Evolutionary conservation across 1,140 invertebrate genomes (phyloP), one percentile per base, ranked within the genome.

Genomic region (Eupristina koningsbergeri): DNA sequence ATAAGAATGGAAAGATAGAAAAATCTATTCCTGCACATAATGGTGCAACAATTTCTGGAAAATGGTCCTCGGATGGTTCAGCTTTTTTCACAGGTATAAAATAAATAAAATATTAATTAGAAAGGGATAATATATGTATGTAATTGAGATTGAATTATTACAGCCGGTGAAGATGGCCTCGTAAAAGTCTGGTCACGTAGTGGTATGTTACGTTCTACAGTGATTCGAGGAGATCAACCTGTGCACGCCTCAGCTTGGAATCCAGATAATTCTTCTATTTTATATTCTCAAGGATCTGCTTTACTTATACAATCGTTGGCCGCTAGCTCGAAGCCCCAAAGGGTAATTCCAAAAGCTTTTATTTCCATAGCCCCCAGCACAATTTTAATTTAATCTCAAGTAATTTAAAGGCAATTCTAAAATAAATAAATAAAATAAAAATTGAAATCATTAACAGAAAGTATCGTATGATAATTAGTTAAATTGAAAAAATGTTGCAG

Each of bases 121-220:
- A 50, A 7, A n/a, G 36, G 29, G 13, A 47, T 47, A 3, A 6
- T 45, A 1, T 2, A 67, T 34, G 1, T 73, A 71, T 41, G 11
- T 34, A 2, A n/a, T 45, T n/a, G 29, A 80, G 0, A 61, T 73
- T 71, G 67, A 63, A 22, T 29, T 47, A 64, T 87, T 84, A 81
- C 86, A 97, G 98, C 95, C 89, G 98, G 98, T 2, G 98, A 99
- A 94, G 99, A 99, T 94, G 99, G 98, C 22, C 94, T 95, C 58
- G 94, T 99, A 0, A 99, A 99, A 93, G 96, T 99, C 82, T 99
- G 98, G 98, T 99, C 98, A 7, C 93, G 97, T 45, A 98, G 96
- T 90, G 98, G 98, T 73, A 98, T 99, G 95, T 92, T 99, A 8
- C 94, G 98, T 39, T 98, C 98, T 22, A 97, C 97, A 8, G 93